phyloP scores from a whole-genome alignment of 2,888 invertebrate species.

The Pristionchus fissidentatus region DNA sequence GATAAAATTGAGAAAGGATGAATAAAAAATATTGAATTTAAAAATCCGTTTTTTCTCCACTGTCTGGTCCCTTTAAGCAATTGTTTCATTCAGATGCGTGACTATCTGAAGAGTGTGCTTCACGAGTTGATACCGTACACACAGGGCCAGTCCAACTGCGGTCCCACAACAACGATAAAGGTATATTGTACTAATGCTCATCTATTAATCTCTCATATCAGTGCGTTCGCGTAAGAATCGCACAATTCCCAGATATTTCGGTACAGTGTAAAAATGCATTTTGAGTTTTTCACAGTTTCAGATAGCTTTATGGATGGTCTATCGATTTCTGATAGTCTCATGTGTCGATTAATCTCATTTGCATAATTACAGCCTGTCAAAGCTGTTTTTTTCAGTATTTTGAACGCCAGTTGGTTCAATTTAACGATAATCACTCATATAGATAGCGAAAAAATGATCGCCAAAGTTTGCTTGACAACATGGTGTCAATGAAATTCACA shows the following conservation, averaged over 20 bases:
- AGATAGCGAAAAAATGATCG: too few species aligned
- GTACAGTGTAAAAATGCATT: neutral
- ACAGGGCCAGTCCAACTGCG: slow-evolving; percentile 15
- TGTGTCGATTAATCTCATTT: too few species aligned
- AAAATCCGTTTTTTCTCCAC: neutral
- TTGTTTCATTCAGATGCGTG: slow-evolving; percentile 26
- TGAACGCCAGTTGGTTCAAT: too few species aligned
- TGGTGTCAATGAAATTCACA: too few species aligned
- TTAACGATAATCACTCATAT: too few species aligned
- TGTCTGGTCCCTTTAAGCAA: too few species aligned
- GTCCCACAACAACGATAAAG: slow-evolving; percentile 4
- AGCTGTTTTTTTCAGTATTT: neutral
- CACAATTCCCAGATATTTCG: neutral
- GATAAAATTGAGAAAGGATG: neutral
- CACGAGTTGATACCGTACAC: slow-evolving; percentile 30
- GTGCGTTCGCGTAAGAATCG: too few species aligned
- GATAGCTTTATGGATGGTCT: too few species aligned
- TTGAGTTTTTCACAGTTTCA: neutral
- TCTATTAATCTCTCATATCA: too few species aligned
- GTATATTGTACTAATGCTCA: neutral
- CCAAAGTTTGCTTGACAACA: too few species aligned
- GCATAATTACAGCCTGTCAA: neutral
- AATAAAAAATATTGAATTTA: neutral
- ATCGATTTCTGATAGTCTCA: too few species aligned
- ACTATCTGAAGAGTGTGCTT: neutral